Percentiles rank a stretch among this genome's conserved stretches.
Conservation (phyloP, 2,113 vertebrate species). For the Orcinus orca region DNA sequence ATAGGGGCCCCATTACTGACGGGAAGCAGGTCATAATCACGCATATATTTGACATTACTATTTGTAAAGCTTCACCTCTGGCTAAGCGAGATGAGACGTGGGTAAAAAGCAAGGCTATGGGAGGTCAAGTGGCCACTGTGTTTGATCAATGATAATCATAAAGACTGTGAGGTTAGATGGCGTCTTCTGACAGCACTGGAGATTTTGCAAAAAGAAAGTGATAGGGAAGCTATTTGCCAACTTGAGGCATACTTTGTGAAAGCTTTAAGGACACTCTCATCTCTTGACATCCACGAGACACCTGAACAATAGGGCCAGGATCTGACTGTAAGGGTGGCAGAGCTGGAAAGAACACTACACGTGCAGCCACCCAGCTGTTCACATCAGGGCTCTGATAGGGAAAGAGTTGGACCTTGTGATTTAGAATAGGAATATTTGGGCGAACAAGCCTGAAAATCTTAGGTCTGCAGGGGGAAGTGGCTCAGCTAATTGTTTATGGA, state of each 20-base stretch:
- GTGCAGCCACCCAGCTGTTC: fast-evolving
- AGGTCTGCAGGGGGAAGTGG: neutral
- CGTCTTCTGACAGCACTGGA: neutral
- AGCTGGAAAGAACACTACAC: neutral
- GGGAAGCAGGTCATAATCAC: neutral
- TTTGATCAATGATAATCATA: neutral
- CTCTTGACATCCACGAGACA: neutral
- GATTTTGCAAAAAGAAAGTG: neutral
- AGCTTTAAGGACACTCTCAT: neutral
- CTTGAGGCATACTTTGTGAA: neutral
- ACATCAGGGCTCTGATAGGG: neutral
- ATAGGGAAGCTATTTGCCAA: neutral
- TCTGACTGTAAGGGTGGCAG: neutral
- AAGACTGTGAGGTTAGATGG: neutral
- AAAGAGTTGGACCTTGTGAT: neutral
- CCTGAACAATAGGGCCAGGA: neutral
- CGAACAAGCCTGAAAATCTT: neutral
- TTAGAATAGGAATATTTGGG: neutral
- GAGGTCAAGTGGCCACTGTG: neutral
- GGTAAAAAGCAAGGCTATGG: neutral
- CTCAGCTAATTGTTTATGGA: neutral
- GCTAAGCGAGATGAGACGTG: neutral
- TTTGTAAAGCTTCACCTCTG: neutral
- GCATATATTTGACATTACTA: too few relatives aligned
- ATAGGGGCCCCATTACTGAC: neutral